phyloP scores from a whole-genome alignment of 2,888 invertebrate species.

The Microchrysa polita region DNA sequence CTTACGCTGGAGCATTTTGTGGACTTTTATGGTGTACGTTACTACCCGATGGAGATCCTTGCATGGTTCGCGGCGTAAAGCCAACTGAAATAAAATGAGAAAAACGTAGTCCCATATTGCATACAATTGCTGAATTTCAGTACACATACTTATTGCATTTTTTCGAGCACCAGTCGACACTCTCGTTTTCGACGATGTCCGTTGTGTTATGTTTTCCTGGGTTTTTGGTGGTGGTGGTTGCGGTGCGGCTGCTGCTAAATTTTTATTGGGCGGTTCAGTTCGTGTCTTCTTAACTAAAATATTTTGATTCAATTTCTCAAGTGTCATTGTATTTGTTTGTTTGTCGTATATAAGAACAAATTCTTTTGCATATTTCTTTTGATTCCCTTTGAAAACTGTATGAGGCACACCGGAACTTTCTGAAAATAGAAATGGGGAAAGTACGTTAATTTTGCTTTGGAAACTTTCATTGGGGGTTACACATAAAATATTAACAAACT shows the following conservation, averaged over 20 bases:
- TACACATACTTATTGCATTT: slow-evolving; percentile 61
- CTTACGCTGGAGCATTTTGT: slow-evolving; percentile 64
- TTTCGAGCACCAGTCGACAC: slow-evolving; percentile 69
- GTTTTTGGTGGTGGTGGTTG: slow-evolving; percentile 52
- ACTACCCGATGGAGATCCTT: slow-evolving; percentile 67
- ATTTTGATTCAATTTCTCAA: slow-evolving; percentile 91
- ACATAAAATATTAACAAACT: no score
- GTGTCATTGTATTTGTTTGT: slow-evolving; percentile 89
- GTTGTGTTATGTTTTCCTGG: slow-evolving; percentile 68
- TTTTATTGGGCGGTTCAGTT: slow-evolving; percentile 57
- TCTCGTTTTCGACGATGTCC: slow-evolving; percentile 70
- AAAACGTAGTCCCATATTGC: not conserved
- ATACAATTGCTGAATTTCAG: slow-evolving; percentile 17
- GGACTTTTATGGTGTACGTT: slow-evolving; percentile 61
- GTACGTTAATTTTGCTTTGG: no score
- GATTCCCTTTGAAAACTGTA: slow-evolving; percentile 95
- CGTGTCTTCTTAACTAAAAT: slow-evolving; percentile 93
- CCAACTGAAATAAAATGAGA: slow-evolving; percentile 60
- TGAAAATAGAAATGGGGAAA: no score
- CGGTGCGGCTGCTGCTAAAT: not conserved
- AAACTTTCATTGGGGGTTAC: no score
- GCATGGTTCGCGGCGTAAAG: slow-evolving; percentile 68
- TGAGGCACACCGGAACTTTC: slow-evolving; percentile 91
- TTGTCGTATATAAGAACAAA: slow-evolving; percentile 95
- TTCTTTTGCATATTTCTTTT: slow-evolving; percentile 86